These are phyloP conservation scores for Lepidurus couesii DNA, from an alignment of 1,140 invertebrate species.

Conservation along the genomic window DNA sequence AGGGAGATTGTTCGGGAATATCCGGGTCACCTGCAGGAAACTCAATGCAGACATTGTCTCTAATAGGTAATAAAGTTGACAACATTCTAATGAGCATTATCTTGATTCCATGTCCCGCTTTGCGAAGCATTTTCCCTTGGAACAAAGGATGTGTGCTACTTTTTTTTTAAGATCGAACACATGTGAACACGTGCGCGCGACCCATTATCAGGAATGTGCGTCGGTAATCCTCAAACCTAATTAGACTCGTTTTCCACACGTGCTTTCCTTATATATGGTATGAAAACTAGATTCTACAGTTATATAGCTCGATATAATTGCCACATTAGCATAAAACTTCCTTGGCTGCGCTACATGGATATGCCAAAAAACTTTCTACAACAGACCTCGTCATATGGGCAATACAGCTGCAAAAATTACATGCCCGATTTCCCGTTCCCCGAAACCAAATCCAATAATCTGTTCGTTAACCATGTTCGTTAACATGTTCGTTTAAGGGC, in stretches of 20 bases:
- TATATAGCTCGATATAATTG: neutral
- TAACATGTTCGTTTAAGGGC: neutral
- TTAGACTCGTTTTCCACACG: neutral
- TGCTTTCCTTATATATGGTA: neutral
- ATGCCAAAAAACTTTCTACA: neutral
- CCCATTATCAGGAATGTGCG: neutral
- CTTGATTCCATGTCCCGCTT: neutral
- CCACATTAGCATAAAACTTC: neutral
- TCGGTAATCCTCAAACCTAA: neutral
- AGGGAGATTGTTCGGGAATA: neutral
- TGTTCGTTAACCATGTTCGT: neutral
- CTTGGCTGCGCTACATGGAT: neutral
- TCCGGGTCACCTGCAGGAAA: conserved; percentile 17
- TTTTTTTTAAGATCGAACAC: neutral
- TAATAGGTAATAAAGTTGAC: neutral
- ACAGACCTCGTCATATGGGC: neutral
- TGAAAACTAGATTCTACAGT: neutral
- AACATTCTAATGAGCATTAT: neutral
- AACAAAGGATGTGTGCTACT: neutral
- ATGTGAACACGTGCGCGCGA: neutral
- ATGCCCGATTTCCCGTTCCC: neutral
- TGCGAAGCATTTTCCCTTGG: neutral
- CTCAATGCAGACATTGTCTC: neutral
- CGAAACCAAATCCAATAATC: neutral
- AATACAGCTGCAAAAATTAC: neutral